Percentiles rank a stretch among this genome's conserved stretches.
These are phyloP conservation scores for Megaceryle alcyon DNA, from an alignment of 2,797 vertebrate genomes.

Conservation along the genomic window DNA sequence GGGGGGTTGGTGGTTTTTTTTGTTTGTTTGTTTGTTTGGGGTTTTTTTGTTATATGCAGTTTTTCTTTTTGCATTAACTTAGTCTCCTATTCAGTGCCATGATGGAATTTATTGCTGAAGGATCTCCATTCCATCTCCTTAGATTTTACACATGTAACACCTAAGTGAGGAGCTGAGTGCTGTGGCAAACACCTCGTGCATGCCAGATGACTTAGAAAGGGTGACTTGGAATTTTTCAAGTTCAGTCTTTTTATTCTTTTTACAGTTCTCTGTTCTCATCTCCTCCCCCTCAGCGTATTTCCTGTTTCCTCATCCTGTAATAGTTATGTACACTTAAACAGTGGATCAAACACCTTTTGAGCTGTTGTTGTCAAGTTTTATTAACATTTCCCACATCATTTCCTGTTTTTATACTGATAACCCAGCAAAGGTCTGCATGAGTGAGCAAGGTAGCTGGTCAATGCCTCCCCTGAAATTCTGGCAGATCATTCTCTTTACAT, in stretches of 20 bases:
- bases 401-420: slow-evolving; percentile 50
- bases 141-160: background rate
- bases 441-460: background rate
- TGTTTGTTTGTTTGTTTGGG: no score
- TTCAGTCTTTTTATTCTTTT: slow-evolving; percentile 21
- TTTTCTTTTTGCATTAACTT: background rate
- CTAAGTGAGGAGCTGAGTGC: background rate
- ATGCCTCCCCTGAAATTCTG: background rate
- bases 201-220: slow-evolving; percentile 1
- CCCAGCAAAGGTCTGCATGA: background rate
- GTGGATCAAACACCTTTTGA: slow-evolving; percentile 61
- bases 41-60: background rate
- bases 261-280: slow-evolving; percentile 36
- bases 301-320: slow-evolving; percentile 67
- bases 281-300: slow-evolving; percentile 20
- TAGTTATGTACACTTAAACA: slow-evolving; percentile 17
- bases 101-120: background rate
- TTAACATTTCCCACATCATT: slow-evolving; percentile 57
- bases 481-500: background rate
- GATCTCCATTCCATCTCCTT: background rate
- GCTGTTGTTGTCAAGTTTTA: slow-evolving; percentile 67
- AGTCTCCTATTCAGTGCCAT: background rate
- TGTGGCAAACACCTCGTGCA: background rate
- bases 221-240: slow-evolving; percentile 38
- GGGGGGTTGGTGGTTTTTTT: no score